Evolutionary conservation across 2,888 invertebrate species (phyloP).

Genomic region (Gastracanthus pulcherrimus): DNA sequence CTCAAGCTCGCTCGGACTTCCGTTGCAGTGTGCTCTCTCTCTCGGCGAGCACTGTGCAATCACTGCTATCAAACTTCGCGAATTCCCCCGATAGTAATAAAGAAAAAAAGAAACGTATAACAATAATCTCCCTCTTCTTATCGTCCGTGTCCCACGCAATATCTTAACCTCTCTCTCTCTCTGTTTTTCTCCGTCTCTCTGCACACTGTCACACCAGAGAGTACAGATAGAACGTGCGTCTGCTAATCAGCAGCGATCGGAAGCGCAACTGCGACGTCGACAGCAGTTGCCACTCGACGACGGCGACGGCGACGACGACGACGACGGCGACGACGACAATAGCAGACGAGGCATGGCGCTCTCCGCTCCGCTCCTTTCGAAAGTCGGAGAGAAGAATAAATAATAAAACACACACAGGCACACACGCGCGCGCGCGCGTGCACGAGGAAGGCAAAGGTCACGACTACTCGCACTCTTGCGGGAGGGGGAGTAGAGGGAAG

Average conservation of each 20-base stretch:
- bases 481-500: background rate
- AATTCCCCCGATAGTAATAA: background rate
- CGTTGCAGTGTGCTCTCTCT: too few species aligned
- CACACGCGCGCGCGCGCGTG: background rate
- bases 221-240: background rate
- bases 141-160: too few species aligned
- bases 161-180: background rate
- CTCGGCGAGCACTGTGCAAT: too few species aligned
- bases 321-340: background rate
- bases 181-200: background rate
- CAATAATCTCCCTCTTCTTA: background rate
- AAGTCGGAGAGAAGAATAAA: slow-evolving; percentile 3
- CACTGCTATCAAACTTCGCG: too few species aligned
- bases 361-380: too few species aligned
- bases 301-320: background rate
- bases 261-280: slow-evolving; percentile 19
- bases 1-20: too few species aligned
- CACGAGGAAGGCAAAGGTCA: slow-evolving; percentile 31
- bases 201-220: too few species aligned
- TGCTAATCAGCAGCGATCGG: slow-evolving; percentile 4
- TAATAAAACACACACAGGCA: too few species aligned
- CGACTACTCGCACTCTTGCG: background rate
- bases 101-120: background rate
- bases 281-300: background rate
- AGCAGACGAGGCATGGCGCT: background rate